These are phyloP conservation scores for Halocynthia roretzi DNA, from an alignment of 23 tunicate species.

Conservation along the genomic window DNA sequence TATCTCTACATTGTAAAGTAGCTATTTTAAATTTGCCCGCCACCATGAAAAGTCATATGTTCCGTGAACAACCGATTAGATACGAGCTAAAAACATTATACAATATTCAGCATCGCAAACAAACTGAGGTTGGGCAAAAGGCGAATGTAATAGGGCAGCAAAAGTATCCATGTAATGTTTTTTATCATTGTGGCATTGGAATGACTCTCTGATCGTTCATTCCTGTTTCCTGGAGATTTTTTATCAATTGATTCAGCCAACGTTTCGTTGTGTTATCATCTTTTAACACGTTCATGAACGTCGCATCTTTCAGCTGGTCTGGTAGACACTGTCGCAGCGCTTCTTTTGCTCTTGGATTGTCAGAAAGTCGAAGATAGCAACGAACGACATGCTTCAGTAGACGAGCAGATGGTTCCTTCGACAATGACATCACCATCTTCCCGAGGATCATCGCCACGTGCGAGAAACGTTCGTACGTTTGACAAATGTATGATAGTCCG, in stretches of 20 bases:
- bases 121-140: too few species aligned
- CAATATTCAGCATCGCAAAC: too few species aligned
- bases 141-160: too few species aligned
- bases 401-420: constrained; percentile 94
- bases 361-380: constrained; percentile 95
- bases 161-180: too few species aligned
- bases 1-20: too few species aligned
- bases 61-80: too few species aligned
- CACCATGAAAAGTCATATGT: too few species aligned
- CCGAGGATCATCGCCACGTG: constrained; percentile 98
- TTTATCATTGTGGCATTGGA: too few species aligned
- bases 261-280: constrained; percentile 95
- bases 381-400: constrained; percentile 95
- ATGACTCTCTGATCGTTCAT: constrained; percentile 57
- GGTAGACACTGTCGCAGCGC: constrained; percentile 98
- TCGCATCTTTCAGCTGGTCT: constrained; percentile 95
- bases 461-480: constrained; percentile 97
- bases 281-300: constrained; percentile 75
- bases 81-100: too few species aligned
- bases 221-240: constrained; percentile 83
- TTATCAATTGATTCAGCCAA: constrained; percentile 91
- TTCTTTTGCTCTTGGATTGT: constrained; percentile 97
- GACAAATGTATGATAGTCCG: constrained; percentile 91
- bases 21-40: too few species aligned
- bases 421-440: constrained; percentile 81